Evolutionary conservation across 2,113 vertebrate genomes (phyloP).

Genomic region (Gorsachius goisagi): DNA sequence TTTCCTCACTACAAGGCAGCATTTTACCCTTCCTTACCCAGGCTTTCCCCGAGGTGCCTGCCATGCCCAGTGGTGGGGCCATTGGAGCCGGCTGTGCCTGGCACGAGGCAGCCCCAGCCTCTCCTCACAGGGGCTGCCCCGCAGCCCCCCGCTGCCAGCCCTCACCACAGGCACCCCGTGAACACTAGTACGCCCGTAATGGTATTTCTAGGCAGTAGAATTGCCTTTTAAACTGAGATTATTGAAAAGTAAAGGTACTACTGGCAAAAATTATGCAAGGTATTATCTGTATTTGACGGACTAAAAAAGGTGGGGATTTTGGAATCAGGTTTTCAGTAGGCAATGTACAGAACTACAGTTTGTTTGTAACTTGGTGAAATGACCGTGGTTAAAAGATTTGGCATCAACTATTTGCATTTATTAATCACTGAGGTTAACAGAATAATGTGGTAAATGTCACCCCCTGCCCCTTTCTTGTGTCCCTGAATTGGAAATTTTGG

Average conservation of each 20-base stretch:
- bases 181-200: rapidly evolving
- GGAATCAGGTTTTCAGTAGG: background rate
- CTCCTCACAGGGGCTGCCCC: background rate
- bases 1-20: background rate
- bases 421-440: background rate
- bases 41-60: background rate
- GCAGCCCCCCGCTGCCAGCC: too few relatives aligned
- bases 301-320: background rate
- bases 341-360: background rate
- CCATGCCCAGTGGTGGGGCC: background rate
- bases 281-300: background rate
- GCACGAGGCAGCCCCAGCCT: rapidly evolving
- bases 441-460: background rate
- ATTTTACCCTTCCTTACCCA: background rate
- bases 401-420: background rate
- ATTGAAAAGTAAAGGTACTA: background rate
- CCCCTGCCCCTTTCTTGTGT: background rate
- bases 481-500: background rate
- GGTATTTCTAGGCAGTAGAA: background rate
- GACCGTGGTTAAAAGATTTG: background rate
- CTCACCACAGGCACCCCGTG: rapidly evolving
- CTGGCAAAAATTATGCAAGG: background rate
- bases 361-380: background rate
- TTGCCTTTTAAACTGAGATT: background rate
- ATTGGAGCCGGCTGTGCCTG: background rate